These are phyloP conservation scores for Epinephelus coioides DNA, from an alignment of 2,797 vertebrate species.

Conservation along the genomic window DNA sequence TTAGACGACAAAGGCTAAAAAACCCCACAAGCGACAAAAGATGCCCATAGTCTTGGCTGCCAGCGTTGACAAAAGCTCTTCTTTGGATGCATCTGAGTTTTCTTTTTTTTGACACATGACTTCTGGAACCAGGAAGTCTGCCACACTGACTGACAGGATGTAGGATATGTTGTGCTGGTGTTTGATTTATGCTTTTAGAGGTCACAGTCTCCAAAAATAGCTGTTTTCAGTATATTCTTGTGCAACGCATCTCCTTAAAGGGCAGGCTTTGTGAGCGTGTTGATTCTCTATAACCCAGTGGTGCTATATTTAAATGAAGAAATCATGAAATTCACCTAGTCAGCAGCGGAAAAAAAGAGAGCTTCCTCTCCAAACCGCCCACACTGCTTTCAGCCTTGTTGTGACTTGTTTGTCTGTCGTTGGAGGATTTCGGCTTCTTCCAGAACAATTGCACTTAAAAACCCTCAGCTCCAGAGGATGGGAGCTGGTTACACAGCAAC, in stretches of 20 bases:
- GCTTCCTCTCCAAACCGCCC: slow-evolving; percentile 79
- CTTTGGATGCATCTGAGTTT: slow-evolving; percentile 53
- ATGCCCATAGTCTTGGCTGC: slow-evolving; percentile 52
- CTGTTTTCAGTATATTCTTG: slow-evolving; percentile 43
- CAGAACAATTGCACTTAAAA: slow-evolving; percentile 77
- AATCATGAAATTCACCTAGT: slow-evolving; percentile 78
- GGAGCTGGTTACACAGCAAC: slow-evolving; percentile 68
- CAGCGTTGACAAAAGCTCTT: slow-evolving; percentile 57
- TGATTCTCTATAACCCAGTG: slow-evolving; percentile 52
- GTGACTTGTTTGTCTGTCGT: slow-evolving; percentile 83
- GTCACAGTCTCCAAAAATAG: slow-evolving; percentile 55
- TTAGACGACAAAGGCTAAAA: slow-evolving; percentile 58
- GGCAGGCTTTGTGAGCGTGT: slow-evolving; percentile 37
- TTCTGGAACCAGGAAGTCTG: slow-evolving; percentile 79
- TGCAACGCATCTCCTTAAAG: slow-evolving; percentile 47
- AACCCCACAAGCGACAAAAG: slow-evolving; percentile 57
- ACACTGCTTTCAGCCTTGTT: slow-evolving; percentile 80
- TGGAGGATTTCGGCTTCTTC: slow-evolving; percentile 77
- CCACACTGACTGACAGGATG: slow-evolving; percentile 76
- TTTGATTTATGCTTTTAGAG: slow-evolving; percentile 59
- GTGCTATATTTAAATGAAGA: slow-evolving; percentile 73
- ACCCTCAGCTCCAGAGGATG: slow-evolving; percentile 63
- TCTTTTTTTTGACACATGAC: slow-evolving; percentile 53
- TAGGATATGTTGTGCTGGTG: slow-evolving; percentile 62
- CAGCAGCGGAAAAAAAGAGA: slow-evolving; percentile 74